phyloP scores from a whole-genome alignment of 2,113 vertebrate genomes.

The Bungarus multicinctus region DNA sequence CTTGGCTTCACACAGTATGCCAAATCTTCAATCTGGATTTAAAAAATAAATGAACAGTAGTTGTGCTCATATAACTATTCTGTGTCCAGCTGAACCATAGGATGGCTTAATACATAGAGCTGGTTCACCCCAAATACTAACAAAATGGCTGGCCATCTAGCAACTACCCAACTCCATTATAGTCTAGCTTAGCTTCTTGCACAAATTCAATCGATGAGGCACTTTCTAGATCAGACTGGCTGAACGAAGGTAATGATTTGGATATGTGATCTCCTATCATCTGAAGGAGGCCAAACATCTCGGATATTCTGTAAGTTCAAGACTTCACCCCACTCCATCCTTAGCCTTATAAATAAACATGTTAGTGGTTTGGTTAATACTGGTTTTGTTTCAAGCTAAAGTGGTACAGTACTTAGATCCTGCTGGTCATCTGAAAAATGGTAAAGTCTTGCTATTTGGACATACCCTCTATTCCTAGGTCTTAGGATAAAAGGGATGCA shows the following conservation, averaged over 20 bases:
- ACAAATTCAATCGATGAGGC: neutral
- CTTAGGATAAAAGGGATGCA: neutral
- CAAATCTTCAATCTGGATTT: neutral
- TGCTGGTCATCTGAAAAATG: neutral
- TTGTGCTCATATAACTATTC: neutral
- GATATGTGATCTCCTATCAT: neutral
- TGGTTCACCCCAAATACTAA: neutral
- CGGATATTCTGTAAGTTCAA: neutral
- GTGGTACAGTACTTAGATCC: neutral
- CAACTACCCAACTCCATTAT: neutral
- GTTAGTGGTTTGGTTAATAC: neutral
- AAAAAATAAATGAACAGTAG: neutral
- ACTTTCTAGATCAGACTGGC: neutral
- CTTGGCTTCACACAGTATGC: neutral
- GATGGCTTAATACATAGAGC: neutral
- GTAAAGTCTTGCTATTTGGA: neutral
- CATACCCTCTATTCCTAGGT: neutral
- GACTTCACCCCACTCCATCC: neutral
- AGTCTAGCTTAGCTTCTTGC: neutral
- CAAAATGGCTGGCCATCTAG: neutral
- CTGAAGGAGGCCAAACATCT: neutral
- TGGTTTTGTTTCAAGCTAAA: neutral
- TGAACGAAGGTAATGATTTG: neutral
- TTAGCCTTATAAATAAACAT: neutral
- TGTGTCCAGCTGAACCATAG: neutral